Conservation (phyloP, 53 echinoderm and acorn worm genomes). For the Pentamera pediparva region DNA sequence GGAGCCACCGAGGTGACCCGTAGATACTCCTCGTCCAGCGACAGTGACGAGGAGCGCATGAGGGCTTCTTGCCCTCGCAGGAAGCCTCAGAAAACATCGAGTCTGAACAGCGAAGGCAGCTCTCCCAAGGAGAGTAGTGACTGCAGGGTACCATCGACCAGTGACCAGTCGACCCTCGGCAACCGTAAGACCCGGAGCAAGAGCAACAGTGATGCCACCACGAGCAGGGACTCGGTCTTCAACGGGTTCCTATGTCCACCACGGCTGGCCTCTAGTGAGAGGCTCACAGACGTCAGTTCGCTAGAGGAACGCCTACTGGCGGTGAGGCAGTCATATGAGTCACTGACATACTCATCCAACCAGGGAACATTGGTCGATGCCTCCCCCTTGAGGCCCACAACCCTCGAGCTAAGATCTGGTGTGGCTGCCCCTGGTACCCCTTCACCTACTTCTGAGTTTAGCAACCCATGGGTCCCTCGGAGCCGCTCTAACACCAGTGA, state of each 20-base stretch:
- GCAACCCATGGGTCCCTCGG: conserved; percentile 26
- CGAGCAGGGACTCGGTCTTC: background rate
- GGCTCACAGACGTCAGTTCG: conserved; percentile 24
- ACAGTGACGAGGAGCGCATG: conserved; percentile 25
- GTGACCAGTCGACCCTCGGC: conserved; percentile 11
- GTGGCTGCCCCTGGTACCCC: background rate
- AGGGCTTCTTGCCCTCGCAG: conserved; percentile 12
- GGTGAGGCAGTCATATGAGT: conserved; percentile 18
- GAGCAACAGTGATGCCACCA: conserved; percentile 8
- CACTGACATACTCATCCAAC: conserved; percentile 17
- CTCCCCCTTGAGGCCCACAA: conserved; percentile 1
- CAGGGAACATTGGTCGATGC: conserved; percentile 19
- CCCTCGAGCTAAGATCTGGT: conserved; percentile 6
- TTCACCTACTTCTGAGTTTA: conserved; percentile 21
- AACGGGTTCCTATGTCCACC: conserved; percentile 4
- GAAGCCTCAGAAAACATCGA: conserved; percentile 11
- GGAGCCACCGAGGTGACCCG: background rate
- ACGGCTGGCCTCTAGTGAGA: conserved; percentile 12
- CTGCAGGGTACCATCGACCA: conserved; percentile 6
- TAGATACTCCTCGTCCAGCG: conserved; percentile 23
- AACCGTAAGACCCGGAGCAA: conserved; percentile 4
- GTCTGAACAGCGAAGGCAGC: conserved; percentile 11
- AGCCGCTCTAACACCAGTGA: conserved; percentile 35
- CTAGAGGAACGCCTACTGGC: conserved; percentile 22
- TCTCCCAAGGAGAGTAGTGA: conserved; percentile 17